These are phyloP conservation scores for Julus scanicus DNA, from an alignment of 2,888 invertebrate genomes.

Conservation along the genomic window DNA sequence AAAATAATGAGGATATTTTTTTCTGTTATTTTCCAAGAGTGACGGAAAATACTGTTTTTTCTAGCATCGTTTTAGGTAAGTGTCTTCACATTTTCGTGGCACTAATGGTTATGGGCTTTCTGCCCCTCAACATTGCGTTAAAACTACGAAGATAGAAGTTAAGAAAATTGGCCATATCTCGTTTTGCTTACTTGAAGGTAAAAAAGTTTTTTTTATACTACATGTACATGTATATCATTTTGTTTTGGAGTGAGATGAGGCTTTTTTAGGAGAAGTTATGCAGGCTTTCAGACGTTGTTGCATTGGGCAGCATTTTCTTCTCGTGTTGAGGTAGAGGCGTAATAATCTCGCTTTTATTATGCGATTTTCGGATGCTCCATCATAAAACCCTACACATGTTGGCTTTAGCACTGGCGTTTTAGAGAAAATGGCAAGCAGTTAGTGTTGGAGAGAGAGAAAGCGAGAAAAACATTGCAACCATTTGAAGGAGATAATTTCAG, in stretches of 20 bases:
- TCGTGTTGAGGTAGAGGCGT: neutral
- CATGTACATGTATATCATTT: too few species aligned
- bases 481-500: constrained; percentile 11
- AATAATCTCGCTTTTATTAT: constrained; percentile 33
- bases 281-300: neutral
- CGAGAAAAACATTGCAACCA: neutral
- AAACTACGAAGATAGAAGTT: too few species aligned
- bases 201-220: too few species aligned
- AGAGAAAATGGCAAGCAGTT: constrained; percentile 21
- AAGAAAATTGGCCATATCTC: neutral
- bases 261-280: neutral
- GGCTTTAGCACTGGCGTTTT: constrained; percentile 1
- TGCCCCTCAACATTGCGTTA: too few species aligned
- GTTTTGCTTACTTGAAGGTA: neutral
- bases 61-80: too few species aligned
- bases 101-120: too few species aligned
- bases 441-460: neutral
- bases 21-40: too few species aligned
- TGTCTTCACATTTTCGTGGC: too few species aligned
- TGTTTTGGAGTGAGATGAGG: neutral
- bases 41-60: too few species aligned
- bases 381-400: constrained; percentile 11
- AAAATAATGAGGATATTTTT: too few species aligned
- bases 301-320: neutral
- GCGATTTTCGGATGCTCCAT: constrained; percentile 28